Evolutionary conservation across 64 coral and sea anemone species (phyloP).

Genomic region (Actinia tenebrosa): DNA sequence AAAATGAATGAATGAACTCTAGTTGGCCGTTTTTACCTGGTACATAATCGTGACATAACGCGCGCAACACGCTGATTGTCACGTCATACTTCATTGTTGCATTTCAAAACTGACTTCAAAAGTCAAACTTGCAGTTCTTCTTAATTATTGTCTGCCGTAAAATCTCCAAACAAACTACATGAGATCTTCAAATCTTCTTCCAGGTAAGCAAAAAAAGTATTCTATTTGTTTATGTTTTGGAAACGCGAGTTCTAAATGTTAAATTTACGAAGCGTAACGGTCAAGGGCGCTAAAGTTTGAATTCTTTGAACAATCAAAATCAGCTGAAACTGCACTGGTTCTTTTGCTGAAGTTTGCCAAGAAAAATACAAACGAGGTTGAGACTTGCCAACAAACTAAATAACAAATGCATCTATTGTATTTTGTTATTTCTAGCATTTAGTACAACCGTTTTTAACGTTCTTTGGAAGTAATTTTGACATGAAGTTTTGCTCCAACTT

Average conservation of each 20-base stretch:
- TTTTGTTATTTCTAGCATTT: no score
- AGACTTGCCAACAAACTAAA: no score
- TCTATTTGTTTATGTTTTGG: neutral
- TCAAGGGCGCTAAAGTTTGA: neutral
- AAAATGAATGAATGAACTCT: neutral
- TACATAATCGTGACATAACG: neutral
- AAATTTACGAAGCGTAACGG: neutral
- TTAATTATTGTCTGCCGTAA: neutral
- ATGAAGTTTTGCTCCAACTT: no score
- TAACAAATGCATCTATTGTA: no score
- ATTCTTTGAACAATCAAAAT: neutral
- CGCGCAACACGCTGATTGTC: neutral
- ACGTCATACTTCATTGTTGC: neutral
- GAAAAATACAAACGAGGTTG: neutral
- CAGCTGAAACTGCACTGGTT: neutral
- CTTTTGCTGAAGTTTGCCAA: neutral
- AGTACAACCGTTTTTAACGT: no score
- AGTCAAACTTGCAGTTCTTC: neutral
- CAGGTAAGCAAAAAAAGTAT: neutral
- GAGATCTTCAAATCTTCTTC: neutral
- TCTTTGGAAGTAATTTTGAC: no score
- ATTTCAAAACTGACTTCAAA: neutral
- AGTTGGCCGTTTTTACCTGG: neutral
- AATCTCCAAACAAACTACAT: neutral
- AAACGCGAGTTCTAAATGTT: neutral